Evolutionary conservation across 92 coral and sea anemone species (phyloP).

Genomic region (Phymanthus crucifer): DNA sequence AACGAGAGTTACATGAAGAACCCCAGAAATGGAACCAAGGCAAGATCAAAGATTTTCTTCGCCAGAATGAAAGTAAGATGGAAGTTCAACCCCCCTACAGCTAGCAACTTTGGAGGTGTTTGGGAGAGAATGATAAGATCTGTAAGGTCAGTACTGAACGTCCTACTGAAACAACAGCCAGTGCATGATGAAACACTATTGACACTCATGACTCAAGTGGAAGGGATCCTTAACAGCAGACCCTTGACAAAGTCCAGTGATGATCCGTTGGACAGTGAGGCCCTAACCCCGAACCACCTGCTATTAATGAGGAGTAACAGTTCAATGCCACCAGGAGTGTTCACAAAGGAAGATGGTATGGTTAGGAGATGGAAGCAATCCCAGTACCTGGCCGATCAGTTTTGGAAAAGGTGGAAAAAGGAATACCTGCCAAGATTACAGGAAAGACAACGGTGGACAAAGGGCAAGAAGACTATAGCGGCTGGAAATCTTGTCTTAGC

Average conservation of each 20-base stretch:
- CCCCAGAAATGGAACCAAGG: slow-evolving; percentile 1
- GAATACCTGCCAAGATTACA: slow-evolving; percentile 29
- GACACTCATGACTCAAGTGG: slow-evolving; percentile 14
- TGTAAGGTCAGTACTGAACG: slow-evolving; percentile 10
- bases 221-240: slow-evolving; percentile 30
- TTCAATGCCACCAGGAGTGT: slow-evolving; percentile 11
- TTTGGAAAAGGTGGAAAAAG: slow-evolving; percentile 25
- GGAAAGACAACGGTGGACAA: slow-evolving; percentile 26
- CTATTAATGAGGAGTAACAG: slow-evolving; percentile 13
- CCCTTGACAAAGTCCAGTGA: slow-evolving; percentile 25
- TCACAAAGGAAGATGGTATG: neutral
- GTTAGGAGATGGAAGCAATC: slow-evolving; percentile 29
- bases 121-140: slow-evolving; percentile 39
- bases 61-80: slow-evolving; percentile 23
- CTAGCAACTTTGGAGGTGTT: slow-evolving; percentile 33
- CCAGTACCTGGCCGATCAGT: slow-evolving; percentile 17
- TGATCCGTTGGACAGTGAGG: slow-evolving; percentile 13
- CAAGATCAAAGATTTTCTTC: slow-evolving; percentile 12
- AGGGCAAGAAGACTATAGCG: neutral
- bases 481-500: slow-evolving; percentile 14
- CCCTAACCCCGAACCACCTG: slow-evolving; percentile 34
- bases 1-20: slow-evolving; percentile 1
- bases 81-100: slow-evolving; percentile 40
- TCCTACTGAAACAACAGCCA: slow-evolving; percentile 12
- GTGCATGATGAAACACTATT: slow-evolving; percentile 16